Evolutionary conservation across 2,888 invertebrate species (phyloP).

Genomic region (Andrena minutula): DNA sequence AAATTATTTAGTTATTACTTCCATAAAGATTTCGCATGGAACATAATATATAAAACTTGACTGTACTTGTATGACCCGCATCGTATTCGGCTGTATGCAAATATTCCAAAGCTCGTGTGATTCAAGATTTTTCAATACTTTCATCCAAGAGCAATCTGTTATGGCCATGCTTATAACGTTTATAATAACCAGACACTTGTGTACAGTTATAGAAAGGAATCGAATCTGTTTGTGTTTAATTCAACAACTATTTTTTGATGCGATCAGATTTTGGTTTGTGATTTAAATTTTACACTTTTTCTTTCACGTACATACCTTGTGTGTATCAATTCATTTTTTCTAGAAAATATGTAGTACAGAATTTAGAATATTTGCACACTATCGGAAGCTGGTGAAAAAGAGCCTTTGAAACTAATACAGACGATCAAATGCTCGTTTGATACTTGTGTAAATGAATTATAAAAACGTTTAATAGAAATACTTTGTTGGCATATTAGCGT

Average conservation of each 20-base stretch:
- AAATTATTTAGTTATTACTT: conserved; percentile 42
- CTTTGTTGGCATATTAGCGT: conserved; percentile 61
- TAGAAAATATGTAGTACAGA: conserved; percentile 52
- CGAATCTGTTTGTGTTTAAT: conserved; percentile 37
- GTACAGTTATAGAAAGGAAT: conserved; percentile 20
- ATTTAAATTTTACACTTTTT: not conserved
- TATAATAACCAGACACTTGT: conserved; percentile 9
- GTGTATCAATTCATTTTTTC: conserved; percentile 33
- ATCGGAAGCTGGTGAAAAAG: conserved; percentile 35
- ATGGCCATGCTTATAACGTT: conserved; percentile 37
- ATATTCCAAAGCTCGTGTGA: conserved; percentile 63
- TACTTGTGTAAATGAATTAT: conserved; percentile 55
- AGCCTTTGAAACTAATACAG: conserved; percentile 54
- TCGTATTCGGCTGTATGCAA: conserved; percentile 56
- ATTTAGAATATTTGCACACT: conserved; percentile 62
- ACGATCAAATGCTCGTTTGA: conserved; percentile 60
- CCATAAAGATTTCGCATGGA: conserved; percentile 34
- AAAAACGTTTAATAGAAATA: conserved; percentile 46
- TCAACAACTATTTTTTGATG: conserved; percentile 25
- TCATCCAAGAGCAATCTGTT: conserved; percentile 45
- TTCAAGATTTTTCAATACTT: conserved; percentile 25
- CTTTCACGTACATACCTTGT: not conserved
- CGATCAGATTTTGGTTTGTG: conserved; percentile 1
- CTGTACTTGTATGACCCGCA: conserved; percentile 45
- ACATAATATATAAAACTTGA: conserved; percentile 43